These are phyloP conservation scores for Thamnophis elegans DNA, from an alignment of 2,797 vertebrate genomes.

Conservation along the genomic window DNA sequence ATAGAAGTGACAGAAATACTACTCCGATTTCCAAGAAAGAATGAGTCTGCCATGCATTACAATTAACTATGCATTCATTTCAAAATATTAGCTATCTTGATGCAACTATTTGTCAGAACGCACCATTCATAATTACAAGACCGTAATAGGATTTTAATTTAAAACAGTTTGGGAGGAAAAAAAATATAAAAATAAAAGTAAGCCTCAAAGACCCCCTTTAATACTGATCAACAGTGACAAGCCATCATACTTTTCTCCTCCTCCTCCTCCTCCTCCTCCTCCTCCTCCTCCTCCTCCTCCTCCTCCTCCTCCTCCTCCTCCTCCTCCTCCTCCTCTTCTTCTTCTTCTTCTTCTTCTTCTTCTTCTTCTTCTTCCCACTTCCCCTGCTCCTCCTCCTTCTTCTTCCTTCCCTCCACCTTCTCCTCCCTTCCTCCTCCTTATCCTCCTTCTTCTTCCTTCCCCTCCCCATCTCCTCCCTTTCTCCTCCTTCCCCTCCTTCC, in stretches of 20 bases:
- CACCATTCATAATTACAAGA: not conserved
- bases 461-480: no score
- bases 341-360: not conserved
- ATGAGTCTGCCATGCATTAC: not conserved
- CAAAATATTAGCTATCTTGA: not conserved
- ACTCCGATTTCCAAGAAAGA: not conserved
- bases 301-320: no score
- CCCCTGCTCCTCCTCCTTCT: not conserved
- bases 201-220: not conserved
- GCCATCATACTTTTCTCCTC: not conserved
- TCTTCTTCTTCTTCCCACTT: no score
- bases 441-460: not conserved
- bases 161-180: not conserved
- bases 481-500: not conserved
- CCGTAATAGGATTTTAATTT: not conserved
- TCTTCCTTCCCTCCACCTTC: no score
- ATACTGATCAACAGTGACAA: not conserved
- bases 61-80: not conserved
- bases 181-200: not conserved
- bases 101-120: not conserved
- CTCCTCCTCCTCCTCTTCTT: not conserved
- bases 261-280: no score
- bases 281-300: not conserved
- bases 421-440: not conserved
- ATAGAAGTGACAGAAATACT: not conserved